A percentile compares a stretch with the other conserved stretches of the same genome.
Evolutionary conservation across 2,113 vertebrate genomes (phyloP).

Genomic region (Edolisoma coerulescens): DNA sequence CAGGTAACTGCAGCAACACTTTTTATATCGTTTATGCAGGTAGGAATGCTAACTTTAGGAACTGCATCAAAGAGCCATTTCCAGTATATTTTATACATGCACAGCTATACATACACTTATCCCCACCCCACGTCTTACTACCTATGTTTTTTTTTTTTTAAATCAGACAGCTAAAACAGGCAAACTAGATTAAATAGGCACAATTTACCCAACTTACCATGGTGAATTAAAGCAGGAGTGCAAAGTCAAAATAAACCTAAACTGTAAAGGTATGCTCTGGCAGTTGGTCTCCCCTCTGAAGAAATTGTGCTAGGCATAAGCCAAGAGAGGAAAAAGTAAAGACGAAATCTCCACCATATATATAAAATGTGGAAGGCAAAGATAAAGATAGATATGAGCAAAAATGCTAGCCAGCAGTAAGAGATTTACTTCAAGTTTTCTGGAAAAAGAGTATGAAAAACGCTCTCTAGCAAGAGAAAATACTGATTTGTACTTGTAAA

Average conservation of each 20-base stretch:
- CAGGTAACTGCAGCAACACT: neutral
- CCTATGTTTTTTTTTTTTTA: neutral
- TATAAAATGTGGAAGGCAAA: neutral
- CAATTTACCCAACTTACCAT: neutral
- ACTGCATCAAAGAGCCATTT: neutral
- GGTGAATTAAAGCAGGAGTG: neutral
- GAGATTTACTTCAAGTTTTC: neutral
- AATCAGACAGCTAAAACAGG: neutral
- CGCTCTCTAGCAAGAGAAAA: neutral
- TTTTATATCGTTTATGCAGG: neutral
- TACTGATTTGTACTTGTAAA: neutral
- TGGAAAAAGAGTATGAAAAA: neutral
- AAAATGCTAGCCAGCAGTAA: neutral
- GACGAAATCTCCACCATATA: neutral
- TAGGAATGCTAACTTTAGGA: neutral
- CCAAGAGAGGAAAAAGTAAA: neutral
- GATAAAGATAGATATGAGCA: neutral
- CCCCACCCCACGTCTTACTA: neutral
- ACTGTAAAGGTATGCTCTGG: neutral
- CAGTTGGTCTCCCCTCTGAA: neutral
- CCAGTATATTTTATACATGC: neutral
- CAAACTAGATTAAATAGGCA: neutral
- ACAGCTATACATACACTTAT: neutral
- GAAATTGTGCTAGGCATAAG: neutral
- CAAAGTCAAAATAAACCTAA: neutral